Conservation (phyloP, 2,797 vertebrate genomes). For the Sardinella longiceps region DNA sequence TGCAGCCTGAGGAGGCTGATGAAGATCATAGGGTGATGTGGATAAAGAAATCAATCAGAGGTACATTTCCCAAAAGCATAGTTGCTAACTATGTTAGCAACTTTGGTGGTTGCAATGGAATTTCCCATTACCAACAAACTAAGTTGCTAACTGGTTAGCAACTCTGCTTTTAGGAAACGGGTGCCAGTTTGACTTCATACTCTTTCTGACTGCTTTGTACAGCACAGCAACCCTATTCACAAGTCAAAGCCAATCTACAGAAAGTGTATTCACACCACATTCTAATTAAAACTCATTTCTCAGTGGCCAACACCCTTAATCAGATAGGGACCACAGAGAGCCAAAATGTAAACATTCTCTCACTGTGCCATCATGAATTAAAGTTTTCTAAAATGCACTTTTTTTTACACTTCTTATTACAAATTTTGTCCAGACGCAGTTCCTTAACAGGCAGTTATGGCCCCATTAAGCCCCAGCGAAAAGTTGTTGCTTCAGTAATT, state of each 20-base stretch:
- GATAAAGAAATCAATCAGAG: too few relatives aligned
- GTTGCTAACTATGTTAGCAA: too few relatives aligned
- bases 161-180: too few relatives aligned
- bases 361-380: not conserved
- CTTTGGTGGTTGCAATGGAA: too few relatives aligned
- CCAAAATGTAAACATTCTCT: not conserved
- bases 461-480: not conserved
- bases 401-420: not conserved
- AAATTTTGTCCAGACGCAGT: not conserved
- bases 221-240: not conserved
- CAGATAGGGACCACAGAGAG: not conserved
- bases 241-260: not conserved
- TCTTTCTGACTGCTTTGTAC: not conserved
- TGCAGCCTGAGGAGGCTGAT: too few relatives aligned
- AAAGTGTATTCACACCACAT: not conserved
- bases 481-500: not conserved
- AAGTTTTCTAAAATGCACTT: not conserved
- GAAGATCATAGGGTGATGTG: too few relatives aligned
- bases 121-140: too few relatives aligned
- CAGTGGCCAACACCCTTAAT: not conserved
- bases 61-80: too few relatives aligned
- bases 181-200: too few relatives aligned
- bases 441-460: not conserved
- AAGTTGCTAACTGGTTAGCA: too few relatives aligned
- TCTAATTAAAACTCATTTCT: not conserved